phyloP scores from a whole-genome alignment of 53 echinoderm and acorn worm genomes.

The Holothuria scabra region DNA sequence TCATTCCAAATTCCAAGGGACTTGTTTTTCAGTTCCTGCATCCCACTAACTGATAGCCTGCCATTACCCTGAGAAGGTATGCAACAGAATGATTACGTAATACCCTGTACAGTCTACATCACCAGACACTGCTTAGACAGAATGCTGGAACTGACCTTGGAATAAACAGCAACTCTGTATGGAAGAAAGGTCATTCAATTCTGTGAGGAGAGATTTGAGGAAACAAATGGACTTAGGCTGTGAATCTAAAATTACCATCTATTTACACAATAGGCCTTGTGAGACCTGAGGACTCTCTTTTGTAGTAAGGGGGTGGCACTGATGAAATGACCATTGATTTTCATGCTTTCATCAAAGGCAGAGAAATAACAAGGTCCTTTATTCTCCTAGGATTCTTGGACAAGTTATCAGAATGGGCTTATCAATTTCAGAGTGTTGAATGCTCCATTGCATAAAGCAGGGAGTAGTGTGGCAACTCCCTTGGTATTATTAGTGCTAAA shows the following conservation, averaged over 20 bases:
- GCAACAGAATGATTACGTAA: no score
- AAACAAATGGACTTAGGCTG: conserved; percentile 11
- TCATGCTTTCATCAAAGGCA: no score
- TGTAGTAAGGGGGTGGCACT: neutral
- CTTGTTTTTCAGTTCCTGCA: conserved; percentile 28
- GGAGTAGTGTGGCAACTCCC: no score
- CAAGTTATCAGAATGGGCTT: no score
- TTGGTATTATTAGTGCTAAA: no score
- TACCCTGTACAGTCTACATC: neutral
- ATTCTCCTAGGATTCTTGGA: no score
- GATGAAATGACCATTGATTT: no score
- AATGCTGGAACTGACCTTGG: conserved; percentile 18
- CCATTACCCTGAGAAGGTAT: conserved; percentile 8
- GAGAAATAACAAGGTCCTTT: no score
- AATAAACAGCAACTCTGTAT: neutral
- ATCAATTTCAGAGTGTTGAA: no score
- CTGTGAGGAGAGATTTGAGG: neutral
- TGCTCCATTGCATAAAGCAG: no score
- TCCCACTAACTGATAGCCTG: neutral
- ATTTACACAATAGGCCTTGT: conserved; percentile 7
- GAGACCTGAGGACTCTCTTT: conserved; percentile 11
- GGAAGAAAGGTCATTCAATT: conserved; percentile 18
- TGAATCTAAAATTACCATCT: conserved; percentile 29
- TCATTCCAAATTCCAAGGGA: conserved; percentile 12
- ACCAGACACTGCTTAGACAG: neutral